These are phyloP conservation scores for Hydriomena furcata DNA, from an alignment of 2,888 invertebrate genomes.

Conservation along the genomic window DNA sequence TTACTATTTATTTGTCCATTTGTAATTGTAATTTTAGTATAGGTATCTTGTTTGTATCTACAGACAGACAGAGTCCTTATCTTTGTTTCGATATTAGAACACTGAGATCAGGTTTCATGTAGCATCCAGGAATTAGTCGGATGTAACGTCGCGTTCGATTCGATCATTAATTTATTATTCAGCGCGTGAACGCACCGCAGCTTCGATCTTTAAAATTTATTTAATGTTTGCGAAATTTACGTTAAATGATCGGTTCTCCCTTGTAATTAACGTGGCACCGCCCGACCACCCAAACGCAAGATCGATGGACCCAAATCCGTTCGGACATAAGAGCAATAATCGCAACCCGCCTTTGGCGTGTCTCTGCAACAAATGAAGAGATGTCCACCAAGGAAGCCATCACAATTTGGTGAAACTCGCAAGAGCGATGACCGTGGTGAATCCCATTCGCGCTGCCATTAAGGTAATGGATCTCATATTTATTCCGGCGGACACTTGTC, in stretches of 20 bases:
- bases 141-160: constrained; percentile 43
- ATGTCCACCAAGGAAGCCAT: constrained; percentile 43
- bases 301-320: constrained; percentile 69
- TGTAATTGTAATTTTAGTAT: constrained; percentile 38
- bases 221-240: constrained; percentile 77
- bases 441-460: constrained; percentile 64
- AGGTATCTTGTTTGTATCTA: constrained; percentile 26
- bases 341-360: constrained; percentile 61
- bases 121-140: constrained; percentile 24
- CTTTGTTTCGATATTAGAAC: neutral
- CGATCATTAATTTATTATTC: constrained; percentile 73
- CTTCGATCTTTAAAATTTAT: constrained; percentile 70
- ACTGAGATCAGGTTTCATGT: constrained; percentile 10
- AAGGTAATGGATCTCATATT: constrained; percentile 58
- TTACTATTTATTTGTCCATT: constrained; percentile 48
- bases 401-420: constrained; percentile 58
- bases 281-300: constrained; percentile 70
- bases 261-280: constrained; percentile 76
- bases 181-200: constrained; percentile 68
- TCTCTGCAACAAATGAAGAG: constrained; percentile 69
- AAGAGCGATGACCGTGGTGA: constrained; percentile 60
- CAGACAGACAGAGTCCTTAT: constrained; percentile 4
- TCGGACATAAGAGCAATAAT: constrained; percentile 67
- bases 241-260: constrained; percentile 74
- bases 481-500: constrained; percentile 35